Evolutionary conservation across 2,113 vertebrate species (phyloP), one percentile per base, ranked within the genome.

Genomic region (Calyptomena viridis): DNA sequence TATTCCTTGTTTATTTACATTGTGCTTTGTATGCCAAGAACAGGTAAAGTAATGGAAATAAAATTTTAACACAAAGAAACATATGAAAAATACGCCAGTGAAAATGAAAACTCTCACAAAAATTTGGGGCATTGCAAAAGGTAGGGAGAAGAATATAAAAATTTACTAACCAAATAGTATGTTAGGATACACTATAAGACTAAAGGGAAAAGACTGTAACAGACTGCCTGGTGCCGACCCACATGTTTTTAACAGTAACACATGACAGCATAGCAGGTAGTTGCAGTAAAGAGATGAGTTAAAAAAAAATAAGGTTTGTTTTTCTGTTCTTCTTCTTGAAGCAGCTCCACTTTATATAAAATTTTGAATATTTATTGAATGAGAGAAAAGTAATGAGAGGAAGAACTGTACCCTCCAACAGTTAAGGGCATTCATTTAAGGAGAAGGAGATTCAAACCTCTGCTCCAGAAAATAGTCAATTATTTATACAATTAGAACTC

Each of bases 401-500:
- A 93, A 47, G 74, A 94, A 42, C 27, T 31, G 30, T 89, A 75
- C 31, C 33, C 84, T 30, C 52, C 74, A 87, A 33, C 16, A 91
- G 64, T 75, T 87, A 81, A 82, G 30, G 89, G 22, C 35, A 78
- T 1, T 59, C 39, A 35, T 78, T 40, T 91, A 47, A 25, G 73
- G 91, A 75, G 42, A 74, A 50, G 35, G 44, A 71, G 3, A 8
- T 52, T 93, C 60, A 89, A 71, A 74, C 63, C 33, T 84, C n/a
- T 81, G 7, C 73, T 94, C 39, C 42, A 63, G 87, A 90, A 84
- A 22, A 0, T 8, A 31, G 67, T 96, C 3, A 84, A 81, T 95
- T 94, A 95, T 96, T 95, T 94, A 94, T 67, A 67, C 12, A 59
- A 55, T 67, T 89, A 63, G 60, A 47, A 81, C 42, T 81, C 28